Evolutionary conservation across 2,888 invertebrate genomes (phyloP), one percentile per base, ranked within the genome.

Genomic region (Lasioglossum figueresi): DNA sequence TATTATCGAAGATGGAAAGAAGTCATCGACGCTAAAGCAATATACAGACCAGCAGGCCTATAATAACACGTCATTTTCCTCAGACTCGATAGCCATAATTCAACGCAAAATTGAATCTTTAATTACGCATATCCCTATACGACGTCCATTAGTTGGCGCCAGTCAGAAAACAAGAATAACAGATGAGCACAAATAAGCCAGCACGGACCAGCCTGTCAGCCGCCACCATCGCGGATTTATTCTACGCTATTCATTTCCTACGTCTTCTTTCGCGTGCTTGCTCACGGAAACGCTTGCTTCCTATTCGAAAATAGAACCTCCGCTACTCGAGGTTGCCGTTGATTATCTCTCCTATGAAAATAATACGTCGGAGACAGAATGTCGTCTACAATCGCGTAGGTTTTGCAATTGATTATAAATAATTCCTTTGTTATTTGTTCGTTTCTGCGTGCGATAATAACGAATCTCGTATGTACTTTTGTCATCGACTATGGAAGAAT

Each of bases 31-130:
- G 19, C 23, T 10, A 45, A 71, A 71, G 79, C 70, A 34, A 23
- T 76, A 12, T 43, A 73, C 72, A 40, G 37, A 59, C 72, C 68
- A 5, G 68, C 81, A 68, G 45, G n/a, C 75, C 78, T 73, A 19
- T 88, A 90, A 90, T 86, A 87, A 86, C 79, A 70, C 59, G 72
- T 88, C 52, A 82, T 90, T 88, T 80, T 52, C 76, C 43, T 31
- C 76, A 40, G 73, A 34, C 71, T 37, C 59, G 78, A 83, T 80
- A 86, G 82, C 89, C 81, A 84, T 86, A 85, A 86, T 88, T 80
- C 73, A 37, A 40, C 8, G 71, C 68, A 31, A 84, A 90, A 90
- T 89, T 86, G 84, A 88, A 83, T 88, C 74, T 77, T 84, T 87
- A 87, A 87, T 85, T 85, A 83, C 76, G 23, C 27, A 56, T 72